Percentiles rank a stretch among this genome's conserved stretches.
These are phyloP conservation scores for Alligator mississippiensis DNA, from an alignment of 2,113 vertebrate genomes.

Conservation along the genomic window DNA sequence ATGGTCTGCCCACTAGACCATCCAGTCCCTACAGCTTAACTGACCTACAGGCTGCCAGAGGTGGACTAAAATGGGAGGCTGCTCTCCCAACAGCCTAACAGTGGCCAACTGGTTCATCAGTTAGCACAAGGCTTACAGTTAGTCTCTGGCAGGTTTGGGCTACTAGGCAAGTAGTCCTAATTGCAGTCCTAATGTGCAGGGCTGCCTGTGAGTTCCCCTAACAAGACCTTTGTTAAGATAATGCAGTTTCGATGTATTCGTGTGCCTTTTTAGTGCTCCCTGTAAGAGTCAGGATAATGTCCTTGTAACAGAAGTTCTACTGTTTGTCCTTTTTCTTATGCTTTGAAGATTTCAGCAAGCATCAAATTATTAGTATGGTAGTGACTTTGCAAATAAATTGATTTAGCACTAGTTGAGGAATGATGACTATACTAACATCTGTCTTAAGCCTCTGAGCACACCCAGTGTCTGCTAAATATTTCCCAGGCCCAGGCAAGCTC, in stretches of 20 bases:
- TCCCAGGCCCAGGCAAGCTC: background rate
- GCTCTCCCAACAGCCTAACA: too few species aligned
- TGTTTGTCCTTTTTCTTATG: background rate
- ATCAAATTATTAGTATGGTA: background rate
- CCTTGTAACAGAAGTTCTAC: background rate
- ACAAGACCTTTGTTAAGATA: background rate
- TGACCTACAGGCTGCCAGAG: too few species aligned
- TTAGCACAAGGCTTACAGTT: too few species aligned
- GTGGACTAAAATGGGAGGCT: too few species aligned
- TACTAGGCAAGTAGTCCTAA: too few species aligned
- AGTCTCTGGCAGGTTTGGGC: too few species aligned
- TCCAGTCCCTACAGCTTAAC: too few species aligned
- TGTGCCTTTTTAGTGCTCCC: background rate
- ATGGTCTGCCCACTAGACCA: too few species aligned
- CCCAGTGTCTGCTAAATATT: accelerated
- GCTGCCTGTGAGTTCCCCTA: too few species aligned
- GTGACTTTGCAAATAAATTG: accelerated
- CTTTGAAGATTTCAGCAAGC: accelerated
- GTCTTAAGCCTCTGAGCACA: accelerated
- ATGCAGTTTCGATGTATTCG: background rate
- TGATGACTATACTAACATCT: accelerated
- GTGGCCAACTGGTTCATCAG: too few species aligned
- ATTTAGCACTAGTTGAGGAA: accelerated
- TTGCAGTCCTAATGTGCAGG: too few species aligned
- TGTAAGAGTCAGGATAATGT: background rate